Evolutionary conservation across 2,113 vertebrate genomes (phyloP).

Genomic region (Mola mola): DNA sequence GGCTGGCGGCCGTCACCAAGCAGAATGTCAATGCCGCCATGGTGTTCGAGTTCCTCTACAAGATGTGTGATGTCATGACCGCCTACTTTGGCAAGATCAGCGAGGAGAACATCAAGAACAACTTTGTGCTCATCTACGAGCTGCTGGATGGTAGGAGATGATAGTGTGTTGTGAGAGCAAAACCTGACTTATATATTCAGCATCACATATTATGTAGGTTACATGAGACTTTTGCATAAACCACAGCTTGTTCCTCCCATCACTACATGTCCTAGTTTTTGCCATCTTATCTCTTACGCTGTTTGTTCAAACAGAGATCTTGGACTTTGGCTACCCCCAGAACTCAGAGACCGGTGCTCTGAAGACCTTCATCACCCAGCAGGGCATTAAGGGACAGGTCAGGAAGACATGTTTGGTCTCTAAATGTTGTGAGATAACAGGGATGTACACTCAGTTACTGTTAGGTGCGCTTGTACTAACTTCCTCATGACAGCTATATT

Average conservation of each 20-base stretch:
- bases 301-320: conserved; percentile 87
- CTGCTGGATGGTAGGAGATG: conserved; percentile 89
- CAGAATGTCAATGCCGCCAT: conserved; percentile 99
- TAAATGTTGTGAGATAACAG: neutral
- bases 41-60: conserved; percentile 99
- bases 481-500: neutral
- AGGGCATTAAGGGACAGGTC: conserved; percentile 99
- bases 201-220: too few species aligned
- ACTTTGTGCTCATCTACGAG: conserved; percentile 99
- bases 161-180: too few species aligned
- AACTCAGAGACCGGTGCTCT: conserved; percentile 98
- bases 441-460: too few species aligned
- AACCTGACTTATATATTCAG: neutral
- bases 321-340: conserved; percentile 99
- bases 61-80: conserved; percentile 99
- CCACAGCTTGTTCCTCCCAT: neutral
- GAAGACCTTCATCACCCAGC: conserved; percentile 99
- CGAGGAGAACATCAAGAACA: conserved; percentile 99
- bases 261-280: neutral
- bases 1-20: conserved; percentile 99
- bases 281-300: conserved; percentile 32
- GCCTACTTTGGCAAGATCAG: conserved; percentile 99
- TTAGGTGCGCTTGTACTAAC: too few species aligned
- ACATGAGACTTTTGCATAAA: too few species aligned
- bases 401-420: conserved; percentile 1